Percentiles rank a stretch among this genome's conserved stretches.
These are phyloP conservation scores for Sebastes variabilis DNA, from an alignment of 2,797 vertebrate species.

Conservation along the genomic window DNA sequence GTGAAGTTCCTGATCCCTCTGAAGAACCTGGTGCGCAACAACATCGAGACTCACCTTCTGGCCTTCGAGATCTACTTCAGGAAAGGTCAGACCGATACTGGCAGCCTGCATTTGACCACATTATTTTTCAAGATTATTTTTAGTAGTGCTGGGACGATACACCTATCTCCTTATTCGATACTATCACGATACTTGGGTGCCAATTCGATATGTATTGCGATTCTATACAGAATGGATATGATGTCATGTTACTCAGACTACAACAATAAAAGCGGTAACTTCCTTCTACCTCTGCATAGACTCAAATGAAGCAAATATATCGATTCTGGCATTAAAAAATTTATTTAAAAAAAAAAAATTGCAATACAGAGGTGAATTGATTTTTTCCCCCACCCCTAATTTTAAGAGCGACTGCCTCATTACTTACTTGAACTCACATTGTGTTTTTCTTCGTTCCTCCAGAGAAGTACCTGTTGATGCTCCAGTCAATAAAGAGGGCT, in stretches of 20 bases:
- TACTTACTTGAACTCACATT: background rate
- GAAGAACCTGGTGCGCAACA: constrained; percentile 93
- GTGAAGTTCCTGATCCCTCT: constrained; percentile 95
- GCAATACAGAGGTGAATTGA: no score
- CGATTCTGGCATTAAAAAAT: no score
- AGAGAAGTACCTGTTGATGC: constrained; percentile 96
- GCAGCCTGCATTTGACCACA: rapidly evolving
- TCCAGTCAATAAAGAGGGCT: constrained; percentile 94
- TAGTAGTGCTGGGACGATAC: no score
- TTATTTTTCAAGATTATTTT: background rate
- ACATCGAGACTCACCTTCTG: constrained; percentile 95
- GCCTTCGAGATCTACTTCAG: constrained; percentile 97
- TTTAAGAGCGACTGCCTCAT: background rate
- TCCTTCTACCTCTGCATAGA: no score
- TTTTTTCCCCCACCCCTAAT: no score
- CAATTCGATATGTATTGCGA: no score
- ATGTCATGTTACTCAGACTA: no score
- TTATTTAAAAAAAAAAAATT: rapidly evolving
- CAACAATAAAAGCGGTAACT: no score
- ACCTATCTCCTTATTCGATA: no score
- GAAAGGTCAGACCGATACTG: constrained; percentile 84
- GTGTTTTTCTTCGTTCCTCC: constrained; percentile 26
- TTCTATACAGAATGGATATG: no score
- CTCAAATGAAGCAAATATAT: no score
- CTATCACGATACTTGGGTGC: no score